Evolutionary conservation across 2,888 invertebrate genomes (phyloP).

Genomic region (Smittia sp.): DNA sequence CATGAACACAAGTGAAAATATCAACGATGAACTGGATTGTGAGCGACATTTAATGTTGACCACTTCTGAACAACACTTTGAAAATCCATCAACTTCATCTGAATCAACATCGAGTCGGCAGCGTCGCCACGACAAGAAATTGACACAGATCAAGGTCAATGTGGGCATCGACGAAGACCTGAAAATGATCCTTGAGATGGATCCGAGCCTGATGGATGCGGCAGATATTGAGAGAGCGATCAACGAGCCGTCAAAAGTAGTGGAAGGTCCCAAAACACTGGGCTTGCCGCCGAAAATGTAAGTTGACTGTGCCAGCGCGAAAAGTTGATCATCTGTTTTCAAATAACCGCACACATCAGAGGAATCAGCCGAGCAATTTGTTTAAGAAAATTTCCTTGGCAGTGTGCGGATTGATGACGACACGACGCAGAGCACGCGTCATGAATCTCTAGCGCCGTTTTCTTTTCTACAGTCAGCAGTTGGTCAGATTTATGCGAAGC

Average conservation of each 20-base stretch:
- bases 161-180: conserved; percentile 61
- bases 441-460: too few species aligned
- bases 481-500: too few species aligned
- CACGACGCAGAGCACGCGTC: too few species aligned
- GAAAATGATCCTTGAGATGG: conserved; percentile 62
- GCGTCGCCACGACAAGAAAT: conserved; percentile 3
- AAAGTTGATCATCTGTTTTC: not conserved
- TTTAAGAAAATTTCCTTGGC: too few species aligned
- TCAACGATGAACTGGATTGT: not conserved
- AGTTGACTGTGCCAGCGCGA: not conserved
- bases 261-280: not conserved
- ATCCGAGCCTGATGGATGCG: conserved; percentile 60
- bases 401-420: too few species aligned
- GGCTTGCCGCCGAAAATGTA: conserved; percentile 32
- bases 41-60: not conserved
- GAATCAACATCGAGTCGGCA: not conserved
- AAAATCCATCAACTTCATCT: not conserved
- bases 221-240: conserved; percentile 47
- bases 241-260: not conserved
- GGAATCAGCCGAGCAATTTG: too few species aligned
- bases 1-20: not conserved
- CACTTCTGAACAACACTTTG: not conserved
- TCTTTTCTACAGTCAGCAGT: too few species aligned
- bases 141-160: conserved; percentile 54
- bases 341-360: not conserved